These are phyloP conservation scores for Coleophora flavipennella DNA, from an alignment of 2,888 invertebrate species.

Conservation along the genomic window DNA sequence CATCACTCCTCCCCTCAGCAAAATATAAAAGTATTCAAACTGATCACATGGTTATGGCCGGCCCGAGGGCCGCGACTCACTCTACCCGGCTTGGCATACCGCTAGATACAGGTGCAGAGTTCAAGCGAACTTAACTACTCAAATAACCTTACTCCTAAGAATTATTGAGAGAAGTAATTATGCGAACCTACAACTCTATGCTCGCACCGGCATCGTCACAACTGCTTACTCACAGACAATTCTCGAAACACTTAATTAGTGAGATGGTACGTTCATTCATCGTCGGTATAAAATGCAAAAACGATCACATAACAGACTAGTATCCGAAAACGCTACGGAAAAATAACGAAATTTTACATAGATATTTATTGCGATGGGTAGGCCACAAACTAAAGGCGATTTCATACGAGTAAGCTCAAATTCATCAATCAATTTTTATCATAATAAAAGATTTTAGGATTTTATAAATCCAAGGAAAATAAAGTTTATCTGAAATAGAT, in stretches of 20 bases:
- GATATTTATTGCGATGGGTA: slow-evolving; percentile 56
- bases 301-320: slow-evolving; percentile 71
- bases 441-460: slow-evolving; percentile 54
- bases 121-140: slow-evolving; percentile 42
- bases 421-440: slow-evolving; percentile 21
- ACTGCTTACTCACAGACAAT: slow-evolving; percentile 34
- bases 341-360: slow-evolving; percentile 48
- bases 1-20: slow-evolving; percentile 60
- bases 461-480: slow-evolving; percentile 59
- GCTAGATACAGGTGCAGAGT: slow-evolving; percentile 44
- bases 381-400: slow-evolving; percentile 60
- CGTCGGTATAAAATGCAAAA: slow-evolving; percentile 66
- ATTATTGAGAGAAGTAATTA: background rate
- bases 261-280: slow-evolving; percentile 55
- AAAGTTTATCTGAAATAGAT: slow-evolving; percentile 39
- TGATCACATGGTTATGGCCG: slow-evolving; percentile 71
- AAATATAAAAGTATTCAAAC: slow-evolving; percentile 70
- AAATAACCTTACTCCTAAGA: slow-evolving; percentile 30
- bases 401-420: slow-evolving; percentile 58
- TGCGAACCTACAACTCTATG: slow-evolving; percentile 17
- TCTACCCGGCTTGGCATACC: slow-evolving; percentile 45
- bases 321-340: slow-evolving; percentile 59
- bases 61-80: slow-evolving; percentile 66
- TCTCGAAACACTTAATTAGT: slow-evolving; percentile 57
- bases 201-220: slow-evolving; percentile 58